Percentiles rank a stretch among this genome's conserved stretches.
Evolutionary conservation across 2,113 vertebrate genomes (phyloP).

Genomic region (Oostethus manadensis): DNA sequence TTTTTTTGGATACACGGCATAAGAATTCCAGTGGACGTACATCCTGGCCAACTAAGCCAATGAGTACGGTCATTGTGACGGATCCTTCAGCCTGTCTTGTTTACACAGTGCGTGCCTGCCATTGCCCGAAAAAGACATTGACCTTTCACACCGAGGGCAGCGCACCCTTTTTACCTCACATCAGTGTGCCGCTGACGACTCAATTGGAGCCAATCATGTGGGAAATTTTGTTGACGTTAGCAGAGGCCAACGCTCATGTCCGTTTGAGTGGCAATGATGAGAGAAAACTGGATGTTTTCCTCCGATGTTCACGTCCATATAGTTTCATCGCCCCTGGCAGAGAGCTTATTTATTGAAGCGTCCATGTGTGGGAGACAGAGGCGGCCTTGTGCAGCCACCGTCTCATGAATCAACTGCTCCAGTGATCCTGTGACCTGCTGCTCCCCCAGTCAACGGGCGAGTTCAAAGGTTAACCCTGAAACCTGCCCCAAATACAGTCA

Average conservation of each 20-base stretch:
- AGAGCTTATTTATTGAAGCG: slow-evolving; percentile 40
- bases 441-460: slow-evolving; percentile 22
- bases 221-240: slow-evolving; percentile 16
- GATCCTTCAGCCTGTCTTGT: slow-evolving; percentile 54
- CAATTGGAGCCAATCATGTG: slow-evolving; percentile 30
- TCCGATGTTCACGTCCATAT: slow-evolving; percentile 46
- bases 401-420: slow-evolving; percentile 49
- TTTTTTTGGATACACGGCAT: too few relatives aligned
- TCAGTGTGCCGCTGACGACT: slow-evolving; percentile 42
- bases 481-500: slow-evolving; percentile 25
- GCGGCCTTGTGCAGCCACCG: slow-evolving; percentile 32
- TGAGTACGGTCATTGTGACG: slow-evolving; percentile 39
- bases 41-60: slow-evolving; percentile 37
- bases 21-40: slow-evolving; percentile 15
- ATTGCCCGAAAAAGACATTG: slow-evolving; percentile 43
- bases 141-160: slow-evolving; percentile 60
- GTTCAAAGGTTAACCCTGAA: slow-evolving; percentile 48
- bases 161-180: slow-evolving; percentile 48
- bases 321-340: slow-evolving; percentile 45
- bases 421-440: slow-evolving; percentile 45
- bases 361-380: slow-evolving; percentile 39
- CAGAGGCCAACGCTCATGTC: slow-evolving; percentile 6
- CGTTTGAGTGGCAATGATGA: slow-evolving; percentile 9
- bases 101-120: slow-evolving; percentile 46
- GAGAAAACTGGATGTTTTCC: slow-evolving; percentile 34